Percentiles rank a stretch among this genome's conserved stretches.
These are phyloP conservation scores for Xiphorhynchus elegans DNA, from an alignment of 2,113 vertebrate genomes.

Conservation along the genomic window DNA sequence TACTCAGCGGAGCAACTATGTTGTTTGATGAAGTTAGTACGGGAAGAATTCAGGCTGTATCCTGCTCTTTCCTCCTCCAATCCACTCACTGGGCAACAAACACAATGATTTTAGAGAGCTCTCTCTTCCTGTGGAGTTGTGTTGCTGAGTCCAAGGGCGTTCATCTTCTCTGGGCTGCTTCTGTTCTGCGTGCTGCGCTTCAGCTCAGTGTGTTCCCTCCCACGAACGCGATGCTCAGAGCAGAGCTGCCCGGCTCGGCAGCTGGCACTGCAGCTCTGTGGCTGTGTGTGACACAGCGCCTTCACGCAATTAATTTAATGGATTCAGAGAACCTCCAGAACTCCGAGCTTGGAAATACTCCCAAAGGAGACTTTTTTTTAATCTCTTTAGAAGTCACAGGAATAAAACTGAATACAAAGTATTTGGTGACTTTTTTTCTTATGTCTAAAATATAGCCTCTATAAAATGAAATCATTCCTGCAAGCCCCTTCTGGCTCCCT, in stretches of 20 bases:
- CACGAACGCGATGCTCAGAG: neutral
- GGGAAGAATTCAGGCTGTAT: neutral
- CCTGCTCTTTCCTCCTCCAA: neutral
- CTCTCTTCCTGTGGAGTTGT: neutral
- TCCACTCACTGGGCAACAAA: neutral
- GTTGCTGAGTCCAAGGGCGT: neutral
- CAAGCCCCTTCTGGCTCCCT: neutral
- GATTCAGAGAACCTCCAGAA: neutral
- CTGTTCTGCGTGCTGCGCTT: neutral
- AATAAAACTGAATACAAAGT: neutral
- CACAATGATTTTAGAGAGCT: neutral
- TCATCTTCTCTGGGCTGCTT: neutral
- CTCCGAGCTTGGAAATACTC: neutral
- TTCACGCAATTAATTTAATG: conserved; percentile 11
- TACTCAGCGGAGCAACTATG: neutral
- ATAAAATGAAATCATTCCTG: neutral
- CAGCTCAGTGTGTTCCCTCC: neutral
- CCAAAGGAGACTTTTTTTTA: neutral
- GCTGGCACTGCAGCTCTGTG: neutral
- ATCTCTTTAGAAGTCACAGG: neutral
- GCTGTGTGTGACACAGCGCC: neutral
- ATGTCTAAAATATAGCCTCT: neutral
- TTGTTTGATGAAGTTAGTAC: neutral
- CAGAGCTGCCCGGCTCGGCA: neutral
- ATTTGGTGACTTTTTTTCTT: neutral